Base-by-base conservation (phyloP, 2,797 vertebrate genomes). In the Propithecus perrieri region DNA sequence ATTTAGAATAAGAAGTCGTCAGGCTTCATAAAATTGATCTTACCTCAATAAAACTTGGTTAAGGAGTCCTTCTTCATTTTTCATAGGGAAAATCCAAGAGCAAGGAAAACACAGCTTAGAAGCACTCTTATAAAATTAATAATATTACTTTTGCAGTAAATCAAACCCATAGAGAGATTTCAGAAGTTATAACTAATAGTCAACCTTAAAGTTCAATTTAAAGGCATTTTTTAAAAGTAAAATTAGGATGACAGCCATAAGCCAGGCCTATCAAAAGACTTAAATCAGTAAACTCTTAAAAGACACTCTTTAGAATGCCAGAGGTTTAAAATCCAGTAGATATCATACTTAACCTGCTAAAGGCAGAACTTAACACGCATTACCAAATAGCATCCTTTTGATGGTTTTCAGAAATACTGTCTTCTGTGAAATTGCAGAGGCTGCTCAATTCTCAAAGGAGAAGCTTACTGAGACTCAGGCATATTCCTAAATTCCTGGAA, bases 1-100 rank as follows among this genome's bases (percentile, higher is more conserved):
- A 97, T 85, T 97, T 91, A 92, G 89, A 95, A 85, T 95, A 97
- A 76, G 86, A 97, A 96, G 91, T 96, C 3, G 0, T 96, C 80
- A 93, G 63, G 91, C 93, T 97, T 97, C 97, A 94, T 96, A 96
- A 98, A 98, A 97, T 95, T 97, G 89, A 96, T 97, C 83, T 95
- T 79, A 95, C 59, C 33, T 89, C 83, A 97, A 79, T 96, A 97
- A 97, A 97, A 91, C 28, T 28, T 96, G 83, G 91, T 80, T 96
- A 96, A 92, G 65, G 46, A 96, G 71, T 87, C 91, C 80, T 86
- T 86, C 80, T 95, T 89, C 65, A 91, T 96, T 96, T 93, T 89
- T 96, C 95, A 89, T 11, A 74, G 48, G 38, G 57, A 96, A 97
- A 97, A 95, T 93, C 41, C 72, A 97, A 93, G 30, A 95, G 59